Evolutionary conservation across 1,140 invertebrate genomes (phyloP).

Genomic region (Aphis gossypii): DNA sequence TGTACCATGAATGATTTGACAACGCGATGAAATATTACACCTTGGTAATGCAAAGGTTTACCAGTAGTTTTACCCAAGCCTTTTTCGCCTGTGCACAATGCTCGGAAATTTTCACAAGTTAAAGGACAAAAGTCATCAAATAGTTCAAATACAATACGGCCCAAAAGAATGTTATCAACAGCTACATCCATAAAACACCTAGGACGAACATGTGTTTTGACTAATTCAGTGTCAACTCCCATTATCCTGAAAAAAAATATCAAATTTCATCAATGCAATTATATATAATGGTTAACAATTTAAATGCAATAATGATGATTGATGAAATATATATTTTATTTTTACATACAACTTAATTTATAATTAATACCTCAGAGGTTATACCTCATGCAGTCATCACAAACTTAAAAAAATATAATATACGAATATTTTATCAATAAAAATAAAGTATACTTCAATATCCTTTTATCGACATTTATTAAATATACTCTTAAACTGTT

Average conservation of each 20-base stretch:
- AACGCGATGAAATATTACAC: conserved; percentile 87
- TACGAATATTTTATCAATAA: no score
- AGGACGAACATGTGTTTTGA: conserved; percentile 64
- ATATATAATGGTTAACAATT: neutral
- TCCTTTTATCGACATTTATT: no score
- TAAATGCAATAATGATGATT: neutral
- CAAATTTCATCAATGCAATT: neutral
- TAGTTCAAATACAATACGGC: conserved; percentile 92
- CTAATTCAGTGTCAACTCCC: neutral
- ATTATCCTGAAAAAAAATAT: conserved; percentile 8
- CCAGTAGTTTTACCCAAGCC: conserved; percentile 76
- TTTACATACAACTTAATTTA: neutral
- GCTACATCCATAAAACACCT: conserved; percentile 91
- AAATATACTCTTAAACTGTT: no score
- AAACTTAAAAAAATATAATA: neutral
- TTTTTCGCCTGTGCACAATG: conserved; percentile 88
- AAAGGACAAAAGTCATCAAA: conserved; percentile 92
- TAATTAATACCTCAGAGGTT: no score
- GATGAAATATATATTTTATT: neutral
- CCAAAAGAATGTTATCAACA: conserved; percentile 85
- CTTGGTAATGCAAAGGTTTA: conserved; percentile 76
- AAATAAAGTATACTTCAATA: no score
- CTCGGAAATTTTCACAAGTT: conserved; percentile 93
- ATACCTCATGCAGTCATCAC: no score
- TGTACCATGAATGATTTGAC: conserved; percentile 94